Base-by-base conservation (phyloP, 2,113 vertebrate species). In the Trachemys scripta region DNA sequence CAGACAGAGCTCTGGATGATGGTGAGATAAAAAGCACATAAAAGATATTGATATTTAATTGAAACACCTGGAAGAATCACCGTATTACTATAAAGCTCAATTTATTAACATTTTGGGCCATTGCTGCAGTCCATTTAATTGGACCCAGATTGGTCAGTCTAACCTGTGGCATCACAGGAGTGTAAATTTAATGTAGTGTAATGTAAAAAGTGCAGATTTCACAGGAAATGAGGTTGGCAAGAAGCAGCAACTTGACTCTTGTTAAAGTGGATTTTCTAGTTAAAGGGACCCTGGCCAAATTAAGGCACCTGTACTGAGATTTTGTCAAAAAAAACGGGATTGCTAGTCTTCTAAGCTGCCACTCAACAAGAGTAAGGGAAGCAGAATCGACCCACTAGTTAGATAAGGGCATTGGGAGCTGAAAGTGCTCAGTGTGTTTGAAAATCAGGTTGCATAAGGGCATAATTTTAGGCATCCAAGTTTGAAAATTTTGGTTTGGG, bases 51-150 rank as follows among this genome's bases (percentile, higher is more conserved):
- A 17, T 82, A 29, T 50, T 95, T 95, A 82, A 93, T 65, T 90
- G 92, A 81, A 92, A 49, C 86, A 89, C 45, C 13, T 86, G 75
- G 35, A 84, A 76, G 38, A 79, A 80, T 89, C 24, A 5, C 54
- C 91, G 92, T 72, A 85, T 92, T 90, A 25, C 90, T 85, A 42
- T 69, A 86, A 93, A 95, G 53, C n/a, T 62, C 87, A 94, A 92
- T 79, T 96, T 92, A 82, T 86, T 88, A 94, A 96, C 69, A 29
- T 69, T 79, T 87, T 22, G 20, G 94, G 72, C 62, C 14, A 2
- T 50, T 62, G 27, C 31, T 84, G 85, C 57, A 51, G 53, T 87
- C 88, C n/a, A 24, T 92, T 90, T 95, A 89, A 86, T 92, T 91
- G 94, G 62, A 76, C 88, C 62, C 50, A 11, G 49, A 16, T 83